Conservation (phyloP, 2,113 vertebrate species). For the Pluvianellus socialis region DNA sequence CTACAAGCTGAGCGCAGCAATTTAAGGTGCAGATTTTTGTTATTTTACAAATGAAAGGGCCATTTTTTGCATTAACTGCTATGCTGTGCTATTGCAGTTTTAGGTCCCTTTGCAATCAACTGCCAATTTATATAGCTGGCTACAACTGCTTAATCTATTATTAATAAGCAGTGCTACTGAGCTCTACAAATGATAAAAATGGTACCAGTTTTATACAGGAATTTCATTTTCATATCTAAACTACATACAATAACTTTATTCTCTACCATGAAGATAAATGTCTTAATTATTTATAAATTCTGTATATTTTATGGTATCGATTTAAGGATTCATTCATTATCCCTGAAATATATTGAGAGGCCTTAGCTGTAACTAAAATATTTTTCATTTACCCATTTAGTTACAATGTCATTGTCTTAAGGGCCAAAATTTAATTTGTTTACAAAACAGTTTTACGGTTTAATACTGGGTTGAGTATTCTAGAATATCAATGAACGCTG, state of each 20-base stretch:
- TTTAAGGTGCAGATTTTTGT: conserved; percentile 64
- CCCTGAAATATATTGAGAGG: conserved; percentile 54
- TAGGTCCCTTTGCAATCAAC: conserved; percentile 67
- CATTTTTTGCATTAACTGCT: conserved; percentile 66
- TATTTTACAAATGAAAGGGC: conserved; percentile 64
- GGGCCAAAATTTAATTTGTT: conserved; percentile 48
- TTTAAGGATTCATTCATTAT: conserved; percentile 70
- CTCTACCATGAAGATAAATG: conserved; percentile 69
- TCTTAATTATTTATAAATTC: conserved; percentile 74
- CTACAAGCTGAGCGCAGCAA: conserved; percentile 49
- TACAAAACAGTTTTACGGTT: conserved; percentile 6
- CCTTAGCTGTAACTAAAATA: conserved; percentile 67
- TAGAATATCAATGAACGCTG: conserved; percentile 22
- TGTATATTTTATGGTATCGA: conserved; percentile 61
- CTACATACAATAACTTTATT: conserved; percentile 67
- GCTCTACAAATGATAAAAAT: conserved; percentile 71
- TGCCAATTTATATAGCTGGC: conserved; percentile 72
- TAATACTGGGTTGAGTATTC: conserved; percentile 5
- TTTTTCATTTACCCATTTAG: conserved; percentile 68
- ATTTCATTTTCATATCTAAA: conserved; percentile 71
- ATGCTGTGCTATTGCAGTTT: conserved; percentile 59
- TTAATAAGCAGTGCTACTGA: conserved; percentile 72
- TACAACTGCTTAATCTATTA: conserved; percentile 75
- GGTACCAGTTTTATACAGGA: conserved; percentile 59
- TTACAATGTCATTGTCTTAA: conserved; percentile 39